phyloP scores from a whole-genome alignment of 1,140 invertebrate genomes.

The Drosophila bifasciata region DNA sequence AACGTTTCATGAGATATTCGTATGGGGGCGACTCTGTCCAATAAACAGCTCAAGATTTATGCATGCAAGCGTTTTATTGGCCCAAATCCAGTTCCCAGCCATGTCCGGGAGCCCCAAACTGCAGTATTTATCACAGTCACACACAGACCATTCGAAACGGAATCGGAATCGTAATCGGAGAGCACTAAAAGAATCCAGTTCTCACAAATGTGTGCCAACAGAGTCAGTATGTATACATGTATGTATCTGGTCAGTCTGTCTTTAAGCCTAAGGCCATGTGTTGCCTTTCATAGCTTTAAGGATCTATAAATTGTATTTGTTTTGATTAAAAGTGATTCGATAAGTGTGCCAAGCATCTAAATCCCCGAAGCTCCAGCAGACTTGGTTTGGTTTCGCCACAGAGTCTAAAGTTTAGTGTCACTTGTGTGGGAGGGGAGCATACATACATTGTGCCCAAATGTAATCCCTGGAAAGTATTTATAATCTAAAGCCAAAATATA shows the following conservation, averaged over 20 bases:
- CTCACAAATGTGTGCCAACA: slow-evolving; percentile 4
- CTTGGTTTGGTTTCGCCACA: too few relatives aligned
- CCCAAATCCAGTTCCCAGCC: slow-evolving; percentile 30
- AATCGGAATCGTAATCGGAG: slow-evolving; percentile 3
- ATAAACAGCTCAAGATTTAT: slow-evolving; percentile 67
- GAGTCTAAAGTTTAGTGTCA: too few relatives aligned
- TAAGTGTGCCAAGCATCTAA: too few relatives aligned
- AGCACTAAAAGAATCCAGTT: slow-evolving; percentile 16
- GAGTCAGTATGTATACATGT: too few relatives aligned
- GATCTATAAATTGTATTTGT: too few relatives aligned
- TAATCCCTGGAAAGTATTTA: too few relatives aligned
- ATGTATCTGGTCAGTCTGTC: slow-evolving; percentile 2
- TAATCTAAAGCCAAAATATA: too few relatives aligned
- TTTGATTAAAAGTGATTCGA: too few relatives aligned
- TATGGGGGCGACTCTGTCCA: slow-evolving; percentile 12
- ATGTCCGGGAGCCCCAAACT: slow-evolving; percentile 34
- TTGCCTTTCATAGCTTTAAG: background rate
- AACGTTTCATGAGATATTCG: slow-evolving; percentile 18
- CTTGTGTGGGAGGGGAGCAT: too few relatives aligned
- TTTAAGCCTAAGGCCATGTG: background rate
- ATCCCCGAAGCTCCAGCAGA: too few relatives aligned
- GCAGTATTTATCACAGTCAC: slow-evolving; percentile 61
- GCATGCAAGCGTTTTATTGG: slow-evolving; percentile 64
- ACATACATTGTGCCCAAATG: too few relatives aligned
- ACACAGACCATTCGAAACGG: slow-evolving; percentile 35